Evolutionary conservation across 2,888 invertebrate species (phyloP).

Genomic region (Eustalomyia histrio): DNA sequence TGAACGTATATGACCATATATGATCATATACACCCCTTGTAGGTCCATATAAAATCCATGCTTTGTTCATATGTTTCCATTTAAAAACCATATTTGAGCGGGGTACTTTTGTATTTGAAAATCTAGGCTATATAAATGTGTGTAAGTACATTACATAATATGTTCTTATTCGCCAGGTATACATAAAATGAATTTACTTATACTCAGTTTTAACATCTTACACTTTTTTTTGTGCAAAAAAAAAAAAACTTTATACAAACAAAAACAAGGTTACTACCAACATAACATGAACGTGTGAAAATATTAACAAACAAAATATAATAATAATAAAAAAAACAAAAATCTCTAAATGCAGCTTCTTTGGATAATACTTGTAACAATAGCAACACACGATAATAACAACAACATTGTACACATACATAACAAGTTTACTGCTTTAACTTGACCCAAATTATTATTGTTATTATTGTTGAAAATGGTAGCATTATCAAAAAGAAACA

Average conservation of each 20-base stretch:
- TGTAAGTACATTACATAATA: neutral
- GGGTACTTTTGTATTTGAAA: too few species aligned
- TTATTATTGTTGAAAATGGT: slow-evolving; percentile 18
- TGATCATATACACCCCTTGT: too few species aligned
- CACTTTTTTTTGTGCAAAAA: slow-evolving; percentile 5
- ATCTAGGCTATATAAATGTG: slow-evolving; percentile 29
- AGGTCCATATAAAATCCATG: too few species aligned
- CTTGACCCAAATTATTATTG: slow-evolving; percentile 68
- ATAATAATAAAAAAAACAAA: neutral
- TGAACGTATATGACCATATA: too few species aligned
- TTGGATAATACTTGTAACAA: slow-evolving; percentile 12
- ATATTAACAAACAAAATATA: slow-evolving; percentile 16
- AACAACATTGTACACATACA: slow-evolving; percentile 12
- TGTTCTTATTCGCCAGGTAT: neutral
- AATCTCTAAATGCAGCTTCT: slow-evolving; percentile 12
- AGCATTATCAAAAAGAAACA: neutral
- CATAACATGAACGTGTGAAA: slow-evolving; percentile 39
- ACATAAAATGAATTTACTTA: neutral
- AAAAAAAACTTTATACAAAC: neutral
- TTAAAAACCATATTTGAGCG: too few species aligned
- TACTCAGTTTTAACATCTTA: slow-evolving; percentile 16
- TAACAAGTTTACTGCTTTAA: slow-evolving; percentile 64
- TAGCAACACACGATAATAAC: neutral
- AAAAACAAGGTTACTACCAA: slow-evolving; percentile 51
- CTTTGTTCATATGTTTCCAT: too few species aligned